Percentiles rank a stretch among this genome's conserved stretches.
Conservation (phyloP, 1,140 invertebrate species). For the Aphaenogaster rudis region DNA sequence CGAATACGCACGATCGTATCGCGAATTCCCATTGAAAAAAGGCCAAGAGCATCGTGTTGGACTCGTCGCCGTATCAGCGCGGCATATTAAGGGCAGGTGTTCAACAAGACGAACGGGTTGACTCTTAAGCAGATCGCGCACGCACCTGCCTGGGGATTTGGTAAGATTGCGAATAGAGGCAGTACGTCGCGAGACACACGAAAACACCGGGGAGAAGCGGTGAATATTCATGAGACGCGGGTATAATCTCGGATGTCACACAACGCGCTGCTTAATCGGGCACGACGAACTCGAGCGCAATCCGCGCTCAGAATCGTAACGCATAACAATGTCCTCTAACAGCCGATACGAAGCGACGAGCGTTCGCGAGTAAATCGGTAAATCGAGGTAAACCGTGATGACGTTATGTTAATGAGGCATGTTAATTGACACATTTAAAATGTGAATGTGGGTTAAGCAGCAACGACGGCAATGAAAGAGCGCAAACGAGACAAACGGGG, state of each 20-base stretch:
- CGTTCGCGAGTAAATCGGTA: neutral
- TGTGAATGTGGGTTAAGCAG: conserved; percentile 16
- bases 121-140: conserved; percentile 29
- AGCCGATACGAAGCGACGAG: neutral
- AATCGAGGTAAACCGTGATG: neutral
- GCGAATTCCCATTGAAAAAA: conserved; percentile 44
- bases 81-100: conserved; percentile 69
- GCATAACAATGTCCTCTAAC: conserved; percentile 1
- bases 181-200: neutral
- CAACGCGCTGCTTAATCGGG: neutral
- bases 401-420: conserved; percentile 12
- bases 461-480: neutral
- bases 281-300: neutral
- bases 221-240: conserved; percentile 46
- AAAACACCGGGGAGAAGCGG: neutral
- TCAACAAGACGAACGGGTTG: conserved; percentile 40
- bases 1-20: conserved; percentile 22
- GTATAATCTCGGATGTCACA: conserved; percentile 13
- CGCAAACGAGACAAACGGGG: neutral
- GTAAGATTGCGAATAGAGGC: conserved; percentile 44
- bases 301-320: neutral
- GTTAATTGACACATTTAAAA: conserved; percentile 2
- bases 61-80: neutral
- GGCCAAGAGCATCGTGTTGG: neutral
- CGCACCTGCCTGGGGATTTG: conserved; percentile 70